Evolutionary conservation across 1,140 invertebrate genomes (phyloP).

Genomic region (Papilio aristodemus): DNA sequence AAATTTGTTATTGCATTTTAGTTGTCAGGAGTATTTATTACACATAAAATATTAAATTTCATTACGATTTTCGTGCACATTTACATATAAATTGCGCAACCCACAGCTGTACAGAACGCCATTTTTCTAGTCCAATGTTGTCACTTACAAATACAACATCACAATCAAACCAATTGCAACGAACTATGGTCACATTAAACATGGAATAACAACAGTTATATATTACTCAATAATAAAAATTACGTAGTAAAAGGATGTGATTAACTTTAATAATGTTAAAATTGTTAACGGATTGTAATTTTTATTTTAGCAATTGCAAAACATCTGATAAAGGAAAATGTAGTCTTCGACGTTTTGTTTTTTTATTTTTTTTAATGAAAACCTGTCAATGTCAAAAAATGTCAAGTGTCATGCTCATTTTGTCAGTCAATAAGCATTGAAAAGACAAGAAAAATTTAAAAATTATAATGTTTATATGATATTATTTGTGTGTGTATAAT

Average conservation of each 20-base stretch:
- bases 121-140: slow-evolving; percentile 71
- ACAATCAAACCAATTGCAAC: slow-evolving; percentile 9
- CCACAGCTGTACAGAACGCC: slow-evolving; percentile 78
- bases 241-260: no score
- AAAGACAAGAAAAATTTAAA: slow-evolving; percentile 44
- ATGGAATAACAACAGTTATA: neutral
- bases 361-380: neutral
- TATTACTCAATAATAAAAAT: no score
- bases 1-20: slow-evolving; percentile 58
- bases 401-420: slow-evolving; percentile 4
- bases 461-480: slow-evolving; percentile 34
- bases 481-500: slow-evolving; percentile 41
- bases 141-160: slow-evolving; percentile 35
- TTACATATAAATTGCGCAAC: slow-evolving; percentile 79
- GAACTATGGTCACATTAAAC: slow-evolving; percentile 31
- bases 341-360: neutral
- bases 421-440: slow-evolving; percentile 13
- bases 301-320: no score
- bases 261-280: neutral
- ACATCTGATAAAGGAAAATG: no score
- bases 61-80: slow-evolving; percentile 69
- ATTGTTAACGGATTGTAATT: no score
- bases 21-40: slow-evolving; percentile 55
- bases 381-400: slow-evolving; percentile 10
- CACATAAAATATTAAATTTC: slow-evolving; percentile 62